Base-by-base conservation (phyloP, 2,113 vertebrate species). In the Dipodomys merriami region DNA sequence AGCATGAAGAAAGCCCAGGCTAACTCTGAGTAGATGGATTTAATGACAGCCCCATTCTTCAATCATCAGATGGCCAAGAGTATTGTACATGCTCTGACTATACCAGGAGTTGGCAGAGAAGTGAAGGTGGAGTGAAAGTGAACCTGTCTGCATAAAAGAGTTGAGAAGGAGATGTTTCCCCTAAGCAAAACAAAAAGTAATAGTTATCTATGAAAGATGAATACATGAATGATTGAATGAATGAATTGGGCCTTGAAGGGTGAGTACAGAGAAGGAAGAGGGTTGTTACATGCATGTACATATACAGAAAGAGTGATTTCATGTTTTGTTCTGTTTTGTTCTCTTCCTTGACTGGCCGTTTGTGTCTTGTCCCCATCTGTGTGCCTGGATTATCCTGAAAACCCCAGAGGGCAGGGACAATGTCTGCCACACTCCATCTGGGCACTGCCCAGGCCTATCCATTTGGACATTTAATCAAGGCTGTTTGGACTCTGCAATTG, bases 391-490 rank as follows among this genome's bases (percentile, higher is more conserved):
- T 74, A 72, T 76, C 79, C 78, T 74, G 46, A 85, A 96, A 94
- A 35, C 91, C 94, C 94, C 95, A 94, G 83, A 91, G 95, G 91
- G 83, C 86, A 95, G 80, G 67, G 72, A 92, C 77, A 85, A 5
- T 77, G 85, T 93, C 91, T 95, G 93, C 93, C 53, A 83, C 16
- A 8, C 53, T 94, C 88, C 46, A 72, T 93, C 93, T 94, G 90
- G 96, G 90, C 73, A 85, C 81, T 78, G 87, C 90, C 76, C 87
- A 94, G 84, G 77, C 64, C 87, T 94, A 77, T 94, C 94, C 74
- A 93, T 81, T 95, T 91, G 95, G 81, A 94, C 13, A 10, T 84
- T 94, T 88, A 90, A 93, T 96, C 84, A 83, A 25, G 65, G 73
- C 79, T 85, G 46, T 67, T 94, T 78, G 35, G 68, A 44, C 65